Base-by-base conservation (phyloP, 1,140 invertebrate genomes). In the Hermetia illucens region DNA sequence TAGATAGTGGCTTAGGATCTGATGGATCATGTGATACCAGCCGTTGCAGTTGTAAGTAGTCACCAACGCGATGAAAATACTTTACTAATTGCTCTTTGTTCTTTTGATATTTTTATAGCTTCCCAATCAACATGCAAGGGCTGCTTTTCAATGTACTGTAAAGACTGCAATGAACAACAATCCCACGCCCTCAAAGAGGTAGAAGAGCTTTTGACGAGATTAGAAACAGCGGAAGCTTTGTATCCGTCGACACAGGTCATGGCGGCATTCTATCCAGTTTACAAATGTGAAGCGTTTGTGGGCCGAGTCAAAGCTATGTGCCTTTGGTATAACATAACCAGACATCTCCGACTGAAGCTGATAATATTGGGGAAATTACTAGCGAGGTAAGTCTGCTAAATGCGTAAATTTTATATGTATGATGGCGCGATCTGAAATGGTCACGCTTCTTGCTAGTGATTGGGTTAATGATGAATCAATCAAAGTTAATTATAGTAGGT, bases 321-420 rank as follows among this genome's bases (percentile, higher is more conserved):
- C 53, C 63, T 90, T 3, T 94, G 87, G 87, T 85, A 83, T 51
- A 94, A 91, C 57, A 82, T 88, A 58, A 88, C 81, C 0, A 75
- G 73, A 52, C 80, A 88, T 51, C 76, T 87, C 57, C 73, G 81
- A 43, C 66, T 89, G 17, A 88, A 85, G 53, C 60, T 92, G 30
- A 64, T 79, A 45, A 77, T 85, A 41, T 54, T 92, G 38, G 81
- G 81, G 1, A 78, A 78, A 59, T 71, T 88, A 24, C 52, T 90
- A 15, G 69, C 70, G 44, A 61, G 74, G 40, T 61, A 69, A 20
- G 30, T 34, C 17, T n/a, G n/a, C n/a, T n/a, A n/a, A n/a, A n/a
- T n/a, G n/a, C n/a, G n/a, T n/a, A n/a, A n/a, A 13, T 13, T 13
- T 8, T 13, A 32, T 13, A 16, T 32, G 17, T 15, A 13, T 5